Percentiles rank a stretch among this genome's conserved stretches.
Evolutionary conservation across 2,797 vertebrate species (phyloP).

Genomic region (Lycodopsis pacificus): DNA sequence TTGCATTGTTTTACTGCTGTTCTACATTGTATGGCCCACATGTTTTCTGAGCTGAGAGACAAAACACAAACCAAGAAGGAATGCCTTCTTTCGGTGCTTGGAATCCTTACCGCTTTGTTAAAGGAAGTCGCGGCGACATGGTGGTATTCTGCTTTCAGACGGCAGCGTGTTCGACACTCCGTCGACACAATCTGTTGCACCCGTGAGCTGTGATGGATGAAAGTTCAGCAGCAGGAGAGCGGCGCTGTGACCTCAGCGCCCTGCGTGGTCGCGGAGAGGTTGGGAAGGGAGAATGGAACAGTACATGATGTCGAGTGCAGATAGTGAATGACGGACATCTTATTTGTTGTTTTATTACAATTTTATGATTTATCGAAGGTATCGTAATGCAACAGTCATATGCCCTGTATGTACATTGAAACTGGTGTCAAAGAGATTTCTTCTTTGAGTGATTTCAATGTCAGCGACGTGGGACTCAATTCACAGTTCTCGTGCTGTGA

Average conservation of each 20-base stretch:
- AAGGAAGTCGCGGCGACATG: slow-evolving; percentile 26
- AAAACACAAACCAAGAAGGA: slow-evolving; percentile 1
- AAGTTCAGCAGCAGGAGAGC: slow-evolving; percentile 57
- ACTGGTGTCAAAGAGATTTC: not conserved
- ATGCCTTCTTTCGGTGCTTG: not conserved
- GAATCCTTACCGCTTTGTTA: slow-evolving; percentile 31
- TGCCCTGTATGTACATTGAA: not conserved
- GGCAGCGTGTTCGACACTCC: slow-evolving; percentile 48
- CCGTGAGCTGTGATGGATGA: slow-evolving; percentile 68
- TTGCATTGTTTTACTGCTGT: not conserved
- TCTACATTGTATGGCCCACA: not conserved
- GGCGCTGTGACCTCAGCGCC: slow-evolving; percentile 52
- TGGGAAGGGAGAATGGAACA: slow-evolving; percentile 22
- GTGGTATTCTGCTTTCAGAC: slow-evolving; percentile 33
- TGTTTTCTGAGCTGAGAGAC: slow-evolving; percentile 11
- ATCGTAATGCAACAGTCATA: not conserved
- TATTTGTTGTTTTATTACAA: not conserved
- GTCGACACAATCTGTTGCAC: slow-evolving; percentile 72
- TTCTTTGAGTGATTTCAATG: not conserved
- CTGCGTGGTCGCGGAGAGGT: slow-evolving; percentile 11
- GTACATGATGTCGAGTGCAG: slow-evolving; percentile 19
- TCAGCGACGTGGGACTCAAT: not conserved
- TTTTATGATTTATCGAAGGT: slow-evolving; percentile 2
- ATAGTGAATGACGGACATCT: not conserved
- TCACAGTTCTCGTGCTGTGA: not conserved